Percentiles rank a stretch among this genome's conserved stretches.
Evolutionary conservation across 1,140 invertebrate genomes (phyloP).

Genomic region (Colletes gigas): DNA sequence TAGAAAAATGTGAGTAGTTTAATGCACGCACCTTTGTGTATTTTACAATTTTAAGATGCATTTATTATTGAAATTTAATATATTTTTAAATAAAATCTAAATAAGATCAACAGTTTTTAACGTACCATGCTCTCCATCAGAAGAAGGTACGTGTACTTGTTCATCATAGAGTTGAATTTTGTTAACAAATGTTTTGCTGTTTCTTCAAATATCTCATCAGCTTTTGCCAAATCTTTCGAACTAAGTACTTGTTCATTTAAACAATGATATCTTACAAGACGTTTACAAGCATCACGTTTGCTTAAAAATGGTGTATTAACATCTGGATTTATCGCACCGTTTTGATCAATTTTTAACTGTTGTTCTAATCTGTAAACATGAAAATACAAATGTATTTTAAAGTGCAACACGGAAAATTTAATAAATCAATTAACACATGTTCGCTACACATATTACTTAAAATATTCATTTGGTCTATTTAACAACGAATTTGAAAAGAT

Average conservation of each 20-base stretch:
- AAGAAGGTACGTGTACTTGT: conserved; percentile 90
- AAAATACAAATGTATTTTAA: conserved; percentile 24
- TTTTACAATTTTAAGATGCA: neutral
- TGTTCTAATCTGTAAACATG: conserved; percentile 84
- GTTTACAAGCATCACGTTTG: conserved; percentile 89
- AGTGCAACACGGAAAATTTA: neutral
- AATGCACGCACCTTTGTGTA: neutral
- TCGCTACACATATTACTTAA: too few species aligned
- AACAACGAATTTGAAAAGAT: too few species aligned
- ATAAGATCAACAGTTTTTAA: conserved; percentile 25
- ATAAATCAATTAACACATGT: too few species aligned
- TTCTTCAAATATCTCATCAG: conserved; percentile 89
- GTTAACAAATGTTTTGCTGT: conserved; percentile 87
- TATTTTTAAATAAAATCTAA: neutral
- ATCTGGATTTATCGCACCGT: conserved; percentile 89
- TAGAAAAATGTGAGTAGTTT: conserved; percentile 9
- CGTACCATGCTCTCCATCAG: conserved; percentile 91
- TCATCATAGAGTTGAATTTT: conserved; percentile 88
- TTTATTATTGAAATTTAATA: neutral
- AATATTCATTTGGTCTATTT: too few species aligned
- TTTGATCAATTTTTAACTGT: conserved; percentile 90
- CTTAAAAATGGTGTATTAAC: conserved; percentile 88
- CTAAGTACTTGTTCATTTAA: conserved; percentile 86
- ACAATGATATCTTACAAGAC: conserved; percentile 91
- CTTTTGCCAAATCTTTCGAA: conserved; percentile 86